phyloP scores from a whole-genome alignment of 2,888 invertebrate genomes.

The Chrysolina oricalcia region DNA sequence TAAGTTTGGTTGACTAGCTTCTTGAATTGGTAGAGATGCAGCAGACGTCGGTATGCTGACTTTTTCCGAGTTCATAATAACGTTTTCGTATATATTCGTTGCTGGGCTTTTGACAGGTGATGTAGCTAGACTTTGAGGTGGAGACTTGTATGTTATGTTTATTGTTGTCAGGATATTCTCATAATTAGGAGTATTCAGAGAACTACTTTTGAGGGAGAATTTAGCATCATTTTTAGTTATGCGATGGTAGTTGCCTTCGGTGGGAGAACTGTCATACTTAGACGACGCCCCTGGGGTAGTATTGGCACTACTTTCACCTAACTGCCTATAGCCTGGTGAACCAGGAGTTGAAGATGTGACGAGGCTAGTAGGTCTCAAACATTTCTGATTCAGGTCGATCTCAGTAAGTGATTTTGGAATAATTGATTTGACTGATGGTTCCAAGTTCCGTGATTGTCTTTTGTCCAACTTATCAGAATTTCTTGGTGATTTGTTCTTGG shows the following conservation, averaged over 20 bases:
- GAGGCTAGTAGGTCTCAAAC: slow-evolving; percentile 59
- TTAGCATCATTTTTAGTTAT: slow-evolving; percentile 40
- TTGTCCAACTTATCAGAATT: slow-evolving; percentile 66
- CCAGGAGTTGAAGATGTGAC: slow-evolving; percentile 67
- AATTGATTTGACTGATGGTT: slow-evolving; percentile 51
- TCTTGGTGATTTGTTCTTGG: slow-evolving; percentile 69
- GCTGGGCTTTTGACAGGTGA: slow-evolving; percentile 59
- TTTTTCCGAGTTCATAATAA: slow-evolving; percentile 74
- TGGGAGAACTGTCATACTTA: slow-evolving; percentile 57
- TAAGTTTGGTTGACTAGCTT: slow-evolving; percentile 74
- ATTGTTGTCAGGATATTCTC: slow-evolving; percentile 79
- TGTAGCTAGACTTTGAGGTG: slow-evolving; percentile 71
- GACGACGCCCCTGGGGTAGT: slow-evolving; percentile 65
- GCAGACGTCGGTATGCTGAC: slow-evolving; percentile 75
- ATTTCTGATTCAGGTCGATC: slow-evolving; percentile 63
- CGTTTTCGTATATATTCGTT: slow-evolving; percentile 75
- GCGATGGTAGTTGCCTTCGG: slow-evolving; percentile 57
- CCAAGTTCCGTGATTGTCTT: slow-evolving; percentile 68
- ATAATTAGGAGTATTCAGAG: slow-evolving; percentile 64
- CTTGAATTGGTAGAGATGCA: slow-evolving; percentile 75
- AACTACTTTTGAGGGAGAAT: slow-evolving; percentile 40
- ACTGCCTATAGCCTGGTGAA: slow-evolving; percentile 67
- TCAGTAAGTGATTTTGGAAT: slow-evolving; percentile 69
- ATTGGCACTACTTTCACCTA: slow-evolving; percentile 67
- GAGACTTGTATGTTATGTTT: slow-evolving; percentile 82